Percentiles rank a stretch among this genome's conserved stretches.
phyloP scores from a whole-genome alignment of 1,140 invertebrate species.

The Heliconius eleuchia region DNA sequence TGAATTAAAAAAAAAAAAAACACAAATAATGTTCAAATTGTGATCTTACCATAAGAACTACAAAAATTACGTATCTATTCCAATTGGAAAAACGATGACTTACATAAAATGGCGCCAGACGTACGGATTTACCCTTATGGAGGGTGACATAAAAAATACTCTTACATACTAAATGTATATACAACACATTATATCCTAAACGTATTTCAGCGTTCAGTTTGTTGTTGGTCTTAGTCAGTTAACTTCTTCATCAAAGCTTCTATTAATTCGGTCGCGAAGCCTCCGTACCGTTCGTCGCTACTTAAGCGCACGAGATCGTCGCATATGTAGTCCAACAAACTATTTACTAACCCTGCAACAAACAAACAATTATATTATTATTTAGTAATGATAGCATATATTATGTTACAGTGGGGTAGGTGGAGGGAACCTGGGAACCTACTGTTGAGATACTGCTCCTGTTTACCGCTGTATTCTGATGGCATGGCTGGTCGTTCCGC shows the following conservation, averaged over 20 bases:
- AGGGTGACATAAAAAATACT: background rate
- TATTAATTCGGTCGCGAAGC: background rate
- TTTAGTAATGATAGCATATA: too few species aligned
- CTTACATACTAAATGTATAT: background rate
- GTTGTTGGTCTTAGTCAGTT: background rate
- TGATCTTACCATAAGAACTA: too few species aligned
- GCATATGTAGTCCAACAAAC: background rate
- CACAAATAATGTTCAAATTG: too few species aligned
- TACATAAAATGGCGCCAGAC: background rate
- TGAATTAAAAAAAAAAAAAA: too few species aligned
- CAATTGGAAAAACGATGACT: too few species aligned
- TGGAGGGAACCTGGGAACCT: too few species aligned
- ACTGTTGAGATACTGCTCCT: too few species aligned
- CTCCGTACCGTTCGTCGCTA: background rate
- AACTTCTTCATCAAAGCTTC: background rate
- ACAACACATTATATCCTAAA: background rate
- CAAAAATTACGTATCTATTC: too few species aligned
- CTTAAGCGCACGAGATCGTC: background rate
- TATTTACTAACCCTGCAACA: background rate
- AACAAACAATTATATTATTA: background rate
- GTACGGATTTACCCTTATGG: too few species aligned
- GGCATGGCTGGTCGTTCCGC: too few species aligned
- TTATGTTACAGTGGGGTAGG: too few species aligned
- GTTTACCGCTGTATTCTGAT: too few species aligned
- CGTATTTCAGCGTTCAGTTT: background rate